phyloP scores from a whole-genome alignment of 2,113 vertebrate species.

The Prunella himalayana region DNA sequence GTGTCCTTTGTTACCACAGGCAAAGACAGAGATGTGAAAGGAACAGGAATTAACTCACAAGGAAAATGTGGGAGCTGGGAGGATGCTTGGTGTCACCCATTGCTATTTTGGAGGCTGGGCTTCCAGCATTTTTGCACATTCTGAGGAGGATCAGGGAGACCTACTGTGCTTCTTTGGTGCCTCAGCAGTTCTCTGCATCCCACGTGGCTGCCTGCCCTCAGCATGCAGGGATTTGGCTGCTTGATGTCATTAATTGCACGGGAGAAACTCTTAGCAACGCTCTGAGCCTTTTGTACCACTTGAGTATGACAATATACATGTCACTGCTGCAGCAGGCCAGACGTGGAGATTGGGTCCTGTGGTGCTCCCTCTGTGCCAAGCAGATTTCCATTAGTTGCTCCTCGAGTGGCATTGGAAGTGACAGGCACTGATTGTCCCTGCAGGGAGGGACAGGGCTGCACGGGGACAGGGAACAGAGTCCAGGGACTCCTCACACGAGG shows the following conservation, averaged over 20 bases:
- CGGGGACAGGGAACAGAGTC: fast-evolving
- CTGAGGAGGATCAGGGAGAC: neutral
- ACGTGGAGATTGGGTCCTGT: neutral
- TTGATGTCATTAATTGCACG: neutral
- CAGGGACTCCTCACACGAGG: neutral
- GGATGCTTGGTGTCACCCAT: neutral
- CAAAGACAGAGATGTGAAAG: neutral
- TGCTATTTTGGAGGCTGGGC: neutral
- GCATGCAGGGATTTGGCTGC: neutral
- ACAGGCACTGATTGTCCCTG: neutral
- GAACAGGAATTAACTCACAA: neutral
- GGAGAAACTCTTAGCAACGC: neutral
- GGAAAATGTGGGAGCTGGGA: neutral
- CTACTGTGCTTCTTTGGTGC: neutral
- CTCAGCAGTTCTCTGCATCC: neutral
- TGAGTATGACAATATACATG: neutral
- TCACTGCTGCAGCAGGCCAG: neutral
- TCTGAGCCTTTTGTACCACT: neutral
- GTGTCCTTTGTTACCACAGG: neutral
- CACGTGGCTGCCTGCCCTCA: neutral
- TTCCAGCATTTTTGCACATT: neutral
- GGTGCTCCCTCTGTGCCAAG: neutral
- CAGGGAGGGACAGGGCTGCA: neutral
- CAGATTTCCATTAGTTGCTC: neutral
- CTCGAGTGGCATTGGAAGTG: neutral